These are phyloP conservation scores for Tuberolachnus salignus DNA, from an alignment of 2,888 invertebrate genomes.

Conservation along the genomic window DNA sequence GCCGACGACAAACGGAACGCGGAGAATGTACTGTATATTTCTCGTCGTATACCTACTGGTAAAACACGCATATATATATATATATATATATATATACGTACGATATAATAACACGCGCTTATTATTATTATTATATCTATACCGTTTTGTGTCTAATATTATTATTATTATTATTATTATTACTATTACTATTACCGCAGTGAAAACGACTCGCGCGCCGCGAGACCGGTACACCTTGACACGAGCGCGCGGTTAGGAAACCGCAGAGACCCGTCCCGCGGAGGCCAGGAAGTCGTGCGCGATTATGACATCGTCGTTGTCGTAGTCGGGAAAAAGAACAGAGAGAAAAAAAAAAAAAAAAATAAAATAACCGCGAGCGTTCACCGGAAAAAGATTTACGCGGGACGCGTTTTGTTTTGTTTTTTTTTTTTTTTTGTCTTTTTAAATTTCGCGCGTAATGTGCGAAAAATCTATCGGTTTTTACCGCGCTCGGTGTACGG, in stretches of 20 bases:
- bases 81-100: background rate
- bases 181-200: slow-evolving; percentile 19
- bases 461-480: background rate
- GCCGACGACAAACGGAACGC: slow-evolving; percentile 8
- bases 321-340: background rate
- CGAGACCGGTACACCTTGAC: slow-evolving; percentile 55
- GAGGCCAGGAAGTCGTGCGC: slow-evolving; percentile 53
- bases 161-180: slow-evolving; percentile 34
- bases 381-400: slow-evolving; percentile 47
- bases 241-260: slow-evolving; percentile 12
- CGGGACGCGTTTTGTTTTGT: too few relatives aligned
- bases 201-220: slow-evolving; percentile 45
- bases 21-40: slow-evolving; percentile 8
- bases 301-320: slow-evolving; percentile 48
- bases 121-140: background rate
- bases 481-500: too few relatives aligned
- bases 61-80: background rate
- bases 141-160: background rate
- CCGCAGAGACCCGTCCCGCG: slow-evolving; percentile 14
- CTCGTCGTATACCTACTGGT: too few relatives aligned
- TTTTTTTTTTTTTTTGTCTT: too few relatives aligned
- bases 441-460: too few relatives aligned
- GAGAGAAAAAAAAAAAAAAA: too few relatives aligned
- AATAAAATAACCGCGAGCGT: slow-evolving; percentile 10
- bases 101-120: too few relatives aligned